Evolutionary conservation across 2,888 invertebrate species (phyloP).

Genomic region (Ectemnius cavifrons): DNA sequence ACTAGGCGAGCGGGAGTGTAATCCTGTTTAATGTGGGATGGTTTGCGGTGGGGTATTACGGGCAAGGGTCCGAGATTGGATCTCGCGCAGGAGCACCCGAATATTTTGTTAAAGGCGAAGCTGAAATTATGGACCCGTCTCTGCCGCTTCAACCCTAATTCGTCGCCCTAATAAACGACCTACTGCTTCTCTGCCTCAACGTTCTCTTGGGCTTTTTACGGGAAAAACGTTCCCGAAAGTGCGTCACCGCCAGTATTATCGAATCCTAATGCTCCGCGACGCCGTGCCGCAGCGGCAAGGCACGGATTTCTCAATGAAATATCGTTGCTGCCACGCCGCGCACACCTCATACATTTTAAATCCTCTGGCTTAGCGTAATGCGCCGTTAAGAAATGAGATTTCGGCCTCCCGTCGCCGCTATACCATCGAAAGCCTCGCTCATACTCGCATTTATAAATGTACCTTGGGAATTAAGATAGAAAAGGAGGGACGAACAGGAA

Average conservation of each 20-base stretch:
- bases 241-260: slow-evolving; percentile 40
- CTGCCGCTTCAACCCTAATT: slow-evolving; percentile 12
- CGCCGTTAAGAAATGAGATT: slow-evolving; percentile 38
- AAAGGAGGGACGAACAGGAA: neutral
- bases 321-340: slow-evolving; percentile 32
- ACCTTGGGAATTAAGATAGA: slow-evolving; percentile 14
- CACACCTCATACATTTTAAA: slow-evolving; percentile 52
- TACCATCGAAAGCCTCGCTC: slow-evolving; percentile 18
- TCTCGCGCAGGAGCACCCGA: slow-evolving; percentile 39
- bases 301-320: slow-evolving; percentile 57
- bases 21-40: slow-evolving; percentile 38
- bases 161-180: slow-evolving; percentile 35
- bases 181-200: neutral
- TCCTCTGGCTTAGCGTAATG: slow-evolving; percentile 37
- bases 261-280: slow-evolving; percentile 47
- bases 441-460: slow-evolving; percentile 10
- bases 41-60: slow-evolving; percentile 33
- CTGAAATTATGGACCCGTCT: slow-evolving; percentile 30
- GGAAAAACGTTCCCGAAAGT: slow-evolving; percentile 23
- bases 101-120: slow-evolving; percentile 47
- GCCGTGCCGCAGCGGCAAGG: slow-evolving; percentile 9
- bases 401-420: slow-evolving; percentile 9
- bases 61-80: slow-evolving; percentile 45
- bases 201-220: slow-evolving; percentile 18
- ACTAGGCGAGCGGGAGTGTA: slow-evolving; percentile 32